These are phyloP conservation scores for Cheilosia vulpina DNA, from an alignment of 2,888 invertebrate species.

Conservation along the genomic window DNA sequence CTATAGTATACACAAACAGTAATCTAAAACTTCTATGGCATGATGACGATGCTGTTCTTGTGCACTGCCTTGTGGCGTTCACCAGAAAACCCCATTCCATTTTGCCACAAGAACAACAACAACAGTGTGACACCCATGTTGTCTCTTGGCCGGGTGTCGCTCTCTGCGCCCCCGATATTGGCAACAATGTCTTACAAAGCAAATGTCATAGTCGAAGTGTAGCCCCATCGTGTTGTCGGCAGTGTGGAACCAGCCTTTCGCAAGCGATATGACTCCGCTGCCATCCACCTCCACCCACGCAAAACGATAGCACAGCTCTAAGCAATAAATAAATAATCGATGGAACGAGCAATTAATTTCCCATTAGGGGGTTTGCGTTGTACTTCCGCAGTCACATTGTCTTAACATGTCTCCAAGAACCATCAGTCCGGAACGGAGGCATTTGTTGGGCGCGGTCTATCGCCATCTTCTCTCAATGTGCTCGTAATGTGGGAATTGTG, in stretches of 20 bases:
- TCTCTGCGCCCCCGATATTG: slow-evolving; percentile 63
- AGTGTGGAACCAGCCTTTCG: slow-evolving; percentile 44
- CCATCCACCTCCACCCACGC: neutral
- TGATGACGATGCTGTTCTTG: slow-evolving; percentile 56
- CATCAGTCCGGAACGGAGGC: slow-evolving; percentile 75
- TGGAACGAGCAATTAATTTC: slow-evolving; percentile 77
- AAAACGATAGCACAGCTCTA: slow-evolving; percentile 61
- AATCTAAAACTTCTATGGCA: slow-evolving; percentile 49
- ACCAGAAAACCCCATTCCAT: slow-evolving; percentile 38
- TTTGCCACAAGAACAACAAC: slow-evolving; percentile 64
- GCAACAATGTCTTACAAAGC: slow-evolving; percentile 70
- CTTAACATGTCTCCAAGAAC: slow-evolving; percentile 75
- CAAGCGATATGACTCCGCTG: slow-evolving; percentile 4
- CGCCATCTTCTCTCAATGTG: slow-evolving; percentile 55
- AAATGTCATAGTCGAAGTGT: slow-evolving; percentile 65
- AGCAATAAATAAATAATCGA: slow-evolving; percentile 77
- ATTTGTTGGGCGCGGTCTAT: slow-evolving; percentile 74
- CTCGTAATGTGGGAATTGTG: slow-evolving; percentile 51
- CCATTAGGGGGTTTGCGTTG: slow-evolving; percentile 76
- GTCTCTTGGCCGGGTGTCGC: slow-evolving; percentile 63
- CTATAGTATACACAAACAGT: slow-evolving; percentile 44
- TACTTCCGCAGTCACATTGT: slow-evolving; percentile 74
- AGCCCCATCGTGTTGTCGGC: slow-evolving; percentile 26
- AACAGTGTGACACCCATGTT: slow-evolving; percentile 66
- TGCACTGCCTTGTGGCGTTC: slow-evolving; percentile 59